Conservation (phyloP, 2,113 vertebrate species). For the Corydoras maculifer region DNA sequence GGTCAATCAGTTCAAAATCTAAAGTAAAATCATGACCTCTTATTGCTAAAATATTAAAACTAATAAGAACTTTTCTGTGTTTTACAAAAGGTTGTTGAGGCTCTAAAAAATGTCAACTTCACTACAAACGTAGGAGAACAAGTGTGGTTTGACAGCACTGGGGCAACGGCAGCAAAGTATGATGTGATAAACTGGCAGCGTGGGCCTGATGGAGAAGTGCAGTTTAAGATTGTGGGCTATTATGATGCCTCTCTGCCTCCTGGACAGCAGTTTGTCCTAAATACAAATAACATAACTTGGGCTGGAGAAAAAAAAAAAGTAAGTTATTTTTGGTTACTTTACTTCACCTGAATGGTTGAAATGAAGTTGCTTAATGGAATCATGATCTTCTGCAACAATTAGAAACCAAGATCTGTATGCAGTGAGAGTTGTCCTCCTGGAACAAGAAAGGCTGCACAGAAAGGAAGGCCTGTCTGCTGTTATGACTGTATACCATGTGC, state of each 20-base stretch:
- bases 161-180: slow-evolving; percentile 57
- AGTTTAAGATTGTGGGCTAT: slow-evolving; percentile 62
- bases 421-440: slow-evolving; percentile 56
- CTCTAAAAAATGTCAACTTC: slow-evolving; percentile 55
- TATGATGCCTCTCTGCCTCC: slow-evolving; percentile 60
- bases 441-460: slow-evolving; percentile 48
- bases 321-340: neutral
- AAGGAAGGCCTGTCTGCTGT: slow-evolving; percentile 57
- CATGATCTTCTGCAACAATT: slow-evolving; percentile 47
- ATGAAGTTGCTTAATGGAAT: neutral
- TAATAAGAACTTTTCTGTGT: neutral
- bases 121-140: slow-evolving; percentile 51
- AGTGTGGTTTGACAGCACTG: slow-evolving; percentile 63
- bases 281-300: slow-evolving; percentile 54
- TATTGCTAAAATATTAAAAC: too few species aligned
- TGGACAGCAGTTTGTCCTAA: slow-evolving; percentile 56
- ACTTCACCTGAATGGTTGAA: neutral
- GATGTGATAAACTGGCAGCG: slow-evolving; percentile 67
- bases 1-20: slow-evolving; percentile 42
- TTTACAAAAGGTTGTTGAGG: slow-evolving; percentile 40
- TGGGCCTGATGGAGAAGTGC: slow-evolving; percentile 43
- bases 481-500: slow-evolving; percentile 56
- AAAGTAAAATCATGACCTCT: neutral
- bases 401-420: slow-evolving; percentile 55
- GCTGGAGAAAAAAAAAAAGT: slow-evolving; percentile 40